These are phyloP conservation scores for Cirrhinus mrigala DNA, from an alignment of 2,797 vertebrate species.

Conservation along the genomic window DNA sequence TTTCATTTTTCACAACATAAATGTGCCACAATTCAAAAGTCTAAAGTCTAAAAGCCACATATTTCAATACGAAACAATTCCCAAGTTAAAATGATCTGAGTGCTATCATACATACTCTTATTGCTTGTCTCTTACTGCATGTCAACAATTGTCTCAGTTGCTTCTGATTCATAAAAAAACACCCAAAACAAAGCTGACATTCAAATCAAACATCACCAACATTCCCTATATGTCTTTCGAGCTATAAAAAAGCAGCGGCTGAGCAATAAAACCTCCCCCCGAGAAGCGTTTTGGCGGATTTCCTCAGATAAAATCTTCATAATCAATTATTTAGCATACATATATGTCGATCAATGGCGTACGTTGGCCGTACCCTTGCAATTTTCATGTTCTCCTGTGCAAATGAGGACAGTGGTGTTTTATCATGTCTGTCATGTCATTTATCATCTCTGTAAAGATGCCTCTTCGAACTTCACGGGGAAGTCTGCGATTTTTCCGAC, in stretches of 20 bases:
- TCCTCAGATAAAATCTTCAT: conserved; percentile 31
- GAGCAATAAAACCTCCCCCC: not conserved
- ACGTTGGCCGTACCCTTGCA: conserved; percentile 7
- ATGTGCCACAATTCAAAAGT: not conserved
- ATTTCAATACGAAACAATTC: not conserved
- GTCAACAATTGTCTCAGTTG: not conserved
- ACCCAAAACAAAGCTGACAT: conserved; percentile 1
- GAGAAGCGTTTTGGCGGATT: not conserved
- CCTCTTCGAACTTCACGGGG: conserved; percentile 54
- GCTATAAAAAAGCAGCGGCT: conserved; percentile 25
- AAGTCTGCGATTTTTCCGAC: conserved; percentile 56
- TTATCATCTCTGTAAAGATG: conserved; percentile 56
- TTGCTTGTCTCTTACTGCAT: not conserved
- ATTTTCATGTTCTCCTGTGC: conserved; percentile 32
- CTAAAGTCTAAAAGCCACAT: not conserved
- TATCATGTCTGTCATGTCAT: conserved; percentile 43
- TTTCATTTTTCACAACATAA: not conserved
- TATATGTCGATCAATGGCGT: conserved; percentile 31
- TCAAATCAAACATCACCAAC: conserved; percentile 19
- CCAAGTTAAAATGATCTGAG: not conserved
- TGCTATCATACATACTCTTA: not conserved
- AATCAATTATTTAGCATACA: conserved; percentile 42
- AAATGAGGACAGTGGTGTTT: conserved; percentile 47
- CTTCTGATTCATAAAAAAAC: not conserved
- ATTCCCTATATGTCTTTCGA: conserved; percentile 8